Evolutionary conservation across 2,113 vertebrate species (phyloP).

Genomic region (Ardeotis arabs): DNA sequence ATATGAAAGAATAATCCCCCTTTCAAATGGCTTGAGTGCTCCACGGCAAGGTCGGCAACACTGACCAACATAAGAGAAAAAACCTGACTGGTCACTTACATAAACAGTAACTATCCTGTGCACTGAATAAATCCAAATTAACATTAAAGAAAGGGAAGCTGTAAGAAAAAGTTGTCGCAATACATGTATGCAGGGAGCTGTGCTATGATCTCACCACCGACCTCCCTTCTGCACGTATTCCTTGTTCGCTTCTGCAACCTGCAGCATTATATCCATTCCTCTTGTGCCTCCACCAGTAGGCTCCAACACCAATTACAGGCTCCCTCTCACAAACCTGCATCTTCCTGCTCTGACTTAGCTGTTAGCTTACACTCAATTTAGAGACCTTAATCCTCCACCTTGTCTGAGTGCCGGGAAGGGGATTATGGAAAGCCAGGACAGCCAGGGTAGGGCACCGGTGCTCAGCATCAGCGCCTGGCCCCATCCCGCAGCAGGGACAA

Average conservation of each 20-base stretch:
- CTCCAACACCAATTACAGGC: neutral
- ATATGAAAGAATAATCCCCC: neutral
- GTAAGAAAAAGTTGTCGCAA: neutral
- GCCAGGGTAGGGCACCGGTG: too few species aligned
- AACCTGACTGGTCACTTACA: neutral
- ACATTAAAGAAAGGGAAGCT: neutral
- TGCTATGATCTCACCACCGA: neutral
- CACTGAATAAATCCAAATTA: neutral
- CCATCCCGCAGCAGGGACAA: neutral
- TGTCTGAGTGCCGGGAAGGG: neutral
- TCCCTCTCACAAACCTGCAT: neutral
- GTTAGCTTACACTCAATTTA: neutral
- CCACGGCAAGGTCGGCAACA: neutral
- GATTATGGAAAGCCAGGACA: neutral
- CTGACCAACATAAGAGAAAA: neutral
- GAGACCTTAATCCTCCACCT: neutral
- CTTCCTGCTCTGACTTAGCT: neutral
- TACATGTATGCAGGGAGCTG: neutral
- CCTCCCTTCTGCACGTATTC: neutral
- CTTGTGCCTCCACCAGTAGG: neutral
- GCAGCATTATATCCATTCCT: neutral
- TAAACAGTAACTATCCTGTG: neutral
- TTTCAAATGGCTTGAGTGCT: neutral
- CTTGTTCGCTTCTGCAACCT: neutral
- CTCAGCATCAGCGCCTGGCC: rapidly evolving